Base-by-base conservation (phyloP, 2,797 vertebrate species). In the Cyprinella venusta region DNA sequence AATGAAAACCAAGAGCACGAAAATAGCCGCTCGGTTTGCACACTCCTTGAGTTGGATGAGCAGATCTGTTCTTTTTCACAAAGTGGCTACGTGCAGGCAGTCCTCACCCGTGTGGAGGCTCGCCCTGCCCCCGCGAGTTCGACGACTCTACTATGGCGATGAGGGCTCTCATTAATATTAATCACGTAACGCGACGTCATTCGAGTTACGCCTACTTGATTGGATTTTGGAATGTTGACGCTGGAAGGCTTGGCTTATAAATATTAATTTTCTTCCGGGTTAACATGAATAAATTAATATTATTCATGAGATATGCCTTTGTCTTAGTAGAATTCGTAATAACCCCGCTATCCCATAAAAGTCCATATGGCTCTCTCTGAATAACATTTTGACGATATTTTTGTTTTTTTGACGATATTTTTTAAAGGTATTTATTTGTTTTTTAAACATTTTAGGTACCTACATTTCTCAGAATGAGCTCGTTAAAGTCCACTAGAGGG, bases 81-180 rank as follows among this genome's bases (percentile, higher is more conserved):
- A 2, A 30, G 19, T 16, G 48, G 13, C 64, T 83, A 83, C 81
- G 81, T 83, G 81, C 81, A 76, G 74, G 18, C 8, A 7, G 61
- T 45, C 72, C 48, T 26, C 81, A 59, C 8, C 50, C 42, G 72
- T 42, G 81, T 76, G 81, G 81, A 56, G 38, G 52, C 38, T 52
- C 2, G 45, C 30, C 42, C 77, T 6, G 3, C 40, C 13, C 16
- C 0, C 24, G 10, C 19, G 5, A 15, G 8, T 1, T 30, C 26
- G 26, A 12, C 8, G 5, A 13, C 1, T 40, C n/a, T 82, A 82
- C 61, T 82, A 82, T n/a, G 80, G n/a, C 9, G 9, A 56, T 26
- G 48, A 10, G 7, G 5, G 0, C 1, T 30, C 19, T 61, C 54
- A 70, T 80, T 26, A 59, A 80, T 71, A 48, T 80, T 72, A 26